Conservation (phyloP, 2,888 invertebrate genomes). For the Melinopterus prodromus region DNA sequence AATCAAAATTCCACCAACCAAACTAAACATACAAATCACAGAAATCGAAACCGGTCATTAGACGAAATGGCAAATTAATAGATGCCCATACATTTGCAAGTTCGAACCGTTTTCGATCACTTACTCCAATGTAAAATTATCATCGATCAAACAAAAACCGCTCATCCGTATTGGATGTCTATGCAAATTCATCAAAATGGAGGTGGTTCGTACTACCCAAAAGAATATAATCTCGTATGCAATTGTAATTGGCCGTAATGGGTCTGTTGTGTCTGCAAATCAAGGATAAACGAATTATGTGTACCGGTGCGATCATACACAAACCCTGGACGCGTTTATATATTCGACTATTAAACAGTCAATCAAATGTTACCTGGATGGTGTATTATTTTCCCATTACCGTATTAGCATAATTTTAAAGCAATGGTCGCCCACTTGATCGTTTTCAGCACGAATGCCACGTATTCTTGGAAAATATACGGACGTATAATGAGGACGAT, state of each 20-base stretch:
- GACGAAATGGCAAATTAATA: background rate
- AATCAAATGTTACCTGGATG: conserved; percentile 42
- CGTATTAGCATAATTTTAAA: conserved; percentile 43
- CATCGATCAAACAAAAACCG: background rate
- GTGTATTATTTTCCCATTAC: conserved; percentile 41
- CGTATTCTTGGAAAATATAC: conserved; percentile 10
- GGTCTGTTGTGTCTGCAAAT: conserved; percentile 45
- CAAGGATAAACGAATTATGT: conserved; percentile 45
- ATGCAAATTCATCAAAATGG: background rate
- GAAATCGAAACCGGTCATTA: background rate
- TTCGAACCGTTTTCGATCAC: background rate
- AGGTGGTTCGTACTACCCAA: background rate
- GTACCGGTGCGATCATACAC: conserved; percentile 16
- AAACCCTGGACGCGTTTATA: conserved; percentile 31
- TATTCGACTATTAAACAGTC: conserved; percentile 44
- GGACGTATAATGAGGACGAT: background rate
- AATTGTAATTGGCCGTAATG: conserved; percentile 46
- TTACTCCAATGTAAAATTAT: background rate
- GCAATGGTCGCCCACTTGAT: conserved; percentile 17
- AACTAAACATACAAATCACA: background rate
- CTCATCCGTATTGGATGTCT: background rate
- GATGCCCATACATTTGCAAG: background rate
- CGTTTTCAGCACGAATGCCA: conserved; percentile 21
- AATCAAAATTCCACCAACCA: background rate
- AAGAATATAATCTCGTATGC: conserved; percentile 44